phyloP scores from a whole-genome alignment of 2,888 invertebrate species.

The Agrilus mali region DNA sequence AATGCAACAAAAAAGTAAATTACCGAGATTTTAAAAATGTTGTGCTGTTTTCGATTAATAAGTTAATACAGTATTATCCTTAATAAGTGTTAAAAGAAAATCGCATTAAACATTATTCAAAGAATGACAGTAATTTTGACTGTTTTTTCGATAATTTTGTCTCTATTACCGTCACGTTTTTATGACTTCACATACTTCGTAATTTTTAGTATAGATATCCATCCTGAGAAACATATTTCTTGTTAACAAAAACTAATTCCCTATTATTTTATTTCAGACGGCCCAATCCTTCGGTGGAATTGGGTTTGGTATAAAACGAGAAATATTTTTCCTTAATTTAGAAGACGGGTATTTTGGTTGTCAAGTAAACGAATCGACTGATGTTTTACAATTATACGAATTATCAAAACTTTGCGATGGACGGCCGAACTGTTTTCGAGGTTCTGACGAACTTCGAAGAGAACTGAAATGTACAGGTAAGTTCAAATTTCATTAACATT shows the following conservation, averaged over 20 bases:
- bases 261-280: constrained; percentile 42
- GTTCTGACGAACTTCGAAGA: constrained; percentile 79
- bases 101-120: no score
- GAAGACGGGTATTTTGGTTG: constrained; percentile 97
- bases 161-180: no score
- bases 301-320: constrained; percentile 74
- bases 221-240: no score
- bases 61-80: no score
- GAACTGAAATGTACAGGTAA: constrained; percentile 91
- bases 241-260: constrained; percentile 6
- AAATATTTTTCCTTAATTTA: constrained; percentile 92
- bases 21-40: no score
- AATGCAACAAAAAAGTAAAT: no score
- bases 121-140: no score
- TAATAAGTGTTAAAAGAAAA: no score
- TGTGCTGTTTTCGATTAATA: no score
- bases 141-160: no score
- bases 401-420: constrained; percentile 90
- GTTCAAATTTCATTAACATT: constrained; percentile 21
- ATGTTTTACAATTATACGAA: constrained; percentile 89
- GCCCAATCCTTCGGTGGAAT: constrained; percentile 70
- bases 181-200: no score
- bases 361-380: constrained; percentile 92
- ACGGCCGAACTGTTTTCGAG: constrained; percentile 78
- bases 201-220: no score